phyloP scores from a whole-genome alignment of 2,113 vertebrate species.

The Chloroceryle aenea region DNA sequence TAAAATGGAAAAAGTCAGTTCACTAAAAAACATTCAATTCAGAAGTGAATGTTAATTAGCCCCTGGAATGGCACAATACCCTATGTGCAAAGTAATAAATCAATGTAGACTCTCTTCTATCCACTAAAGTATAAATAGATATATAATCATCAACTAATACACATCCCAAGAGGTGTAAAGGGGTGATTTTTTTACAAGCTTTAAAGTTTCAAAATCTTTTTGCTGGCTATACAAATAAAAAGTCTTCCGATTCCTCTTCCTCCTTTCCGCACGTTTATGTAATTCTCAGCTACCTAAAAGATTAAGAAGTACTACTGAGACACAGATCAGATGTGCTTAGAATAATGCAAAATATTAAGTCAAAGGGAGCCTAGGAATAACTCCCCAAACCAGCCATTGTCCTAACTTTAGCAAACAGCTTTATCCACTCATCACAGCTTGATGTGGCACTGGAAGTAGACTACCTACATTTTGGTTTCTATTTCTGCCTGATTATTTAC shows the following conservation, averaged over 20 bases:
- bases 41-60: background rate
- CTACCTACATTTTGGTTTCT: background rate
- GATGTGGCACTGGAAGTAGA: background rate
- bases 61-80: background rate
- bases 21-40: background rate
- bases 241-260: background rate
- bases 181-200: background rate
- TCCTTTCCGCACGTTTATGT: background rate
- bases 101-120: too few relatives aligned
- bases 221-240: background rate
- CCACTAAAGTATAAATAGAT: background rate
- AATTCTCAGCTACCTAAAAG: background rate
- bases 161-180: background rate
- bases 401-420: background rate
- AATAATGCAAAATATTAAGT: background rate
- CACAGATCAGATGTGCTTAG: background rate
- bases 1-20: background rate
- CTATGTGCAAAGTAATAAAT: background rate
- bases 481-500: background rate
- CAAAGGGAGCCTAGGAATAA: background rate
- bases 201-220: background rate
- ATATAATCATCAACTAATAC: background rate
- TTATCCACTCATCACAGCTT: background rate
- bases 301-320: background rate
- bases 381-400: background rate